Conservation (phyloP, 2,113 vertebrate genomes). For the Nycticorax nycticorax region DNA sequence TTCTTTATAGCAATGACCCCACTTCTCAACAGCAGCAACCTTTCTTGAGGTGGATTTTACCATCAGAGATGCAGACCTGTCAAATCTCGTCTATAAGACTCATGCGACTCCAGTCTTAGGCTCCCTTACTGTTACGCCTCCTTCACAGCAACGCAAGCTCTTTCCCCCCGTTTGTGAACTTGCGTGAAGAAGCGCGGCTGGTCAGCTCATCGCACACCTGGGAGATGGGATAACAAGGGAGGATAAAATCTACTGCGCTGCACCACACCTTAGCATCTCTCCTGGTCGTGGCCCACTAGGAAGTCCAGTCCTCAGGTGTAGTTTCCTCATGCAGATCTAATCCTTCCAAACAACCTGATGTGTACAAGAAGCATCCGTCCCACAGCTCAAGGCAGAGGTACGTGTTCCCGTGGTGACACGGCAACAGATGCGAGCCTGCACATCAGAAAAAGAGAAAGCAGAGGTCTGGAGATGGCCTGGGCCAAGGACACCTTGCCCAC, state of each 20-base stretch:
- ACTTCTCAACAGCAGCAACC: neutral
- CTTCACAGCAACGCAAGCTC: neutral
- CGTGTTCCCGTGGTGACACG: fast-evolving
- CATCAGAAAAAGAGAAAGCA: neutral
- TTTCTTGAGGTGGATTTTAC: neutral
- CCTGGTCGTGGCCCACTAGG: fast-evolving
- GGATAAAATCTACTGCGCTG: neutral
- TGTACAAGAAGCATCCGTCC: neutral
- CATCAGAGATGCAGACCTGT: neutral
- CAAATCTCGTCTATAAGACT: neutral
- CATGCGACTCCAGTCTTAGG: neutral
- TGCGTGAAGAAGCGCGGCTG: neutral
- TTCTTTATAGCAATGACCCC: fast-evolving
- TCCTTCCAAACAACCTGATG: fast-evolving
- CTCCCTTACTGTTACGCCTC: neutral
- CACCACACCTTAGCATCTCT: neutral
- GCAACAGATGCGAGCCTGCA: neutral
- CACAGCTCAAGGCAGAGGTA: neutral
- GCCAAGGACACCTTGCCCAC: neutral
- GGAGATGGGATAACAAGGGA: neutral
- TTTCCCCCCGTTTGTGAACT: neutral
- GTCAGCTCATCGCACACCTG: neutral
- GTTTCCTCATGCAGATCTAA: neutral
- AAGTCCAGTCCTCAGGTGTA: fast-evolving
- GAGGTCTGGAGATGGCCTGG: neutral